phyloP scores from a whole-genome alignment of 2,797 vertebrate species.

The Falco naumanni region DNA sequence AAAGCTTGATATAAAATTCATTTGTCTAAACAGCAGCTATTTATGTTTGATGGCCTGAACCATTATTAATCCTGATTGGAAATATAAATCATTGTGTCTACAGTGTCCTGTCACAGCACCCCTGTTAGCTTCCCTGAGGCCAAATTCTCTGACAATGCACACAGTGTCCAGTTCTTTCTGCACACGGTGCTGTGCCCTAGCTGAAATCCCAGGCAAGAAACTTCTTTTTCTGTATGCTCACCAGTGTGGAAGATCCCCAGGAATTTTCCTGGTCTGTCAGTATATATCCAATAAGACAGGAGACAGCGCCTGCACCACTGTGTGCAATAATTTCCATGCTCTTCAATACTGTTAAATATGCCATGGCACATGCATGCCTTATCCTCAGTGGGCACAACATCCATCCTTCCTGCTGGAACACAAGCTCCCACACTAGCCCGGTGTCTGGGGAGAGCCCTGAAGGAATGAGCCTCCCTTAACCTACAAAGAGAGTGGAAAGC shows the following conservation, averaged over 20 bases:
- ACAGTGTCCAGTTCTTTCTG: slow-evolving; percentile 42
- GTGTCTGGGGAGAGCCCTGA: not conserved
- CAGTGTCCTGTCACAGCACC: slow-evolving; percentile 45
- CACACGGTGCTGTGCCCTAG: not conserved
- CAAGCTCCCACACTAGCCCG: not conserved
- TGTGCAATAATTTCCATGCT: not conserved
- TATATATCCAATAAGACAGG: not conserved
- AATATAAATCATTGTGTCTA: slow-evolving; percentile 65
- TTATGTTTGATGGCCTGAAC: slow-evolving; percentile 64
- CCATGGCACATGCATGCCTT: not conserved
- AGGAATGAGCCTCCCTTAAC: not conserved
- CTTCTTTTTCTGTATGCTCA: slow-evolving; percentile 58
- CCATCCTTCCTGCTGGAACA: not conserved
- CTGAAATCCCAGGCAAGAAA: slow-evolving; percentile 48
- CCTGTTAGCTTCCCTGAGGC: slow-evolving; percentile 44
- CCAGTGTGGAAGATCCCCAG: slow-evolving; percentile 52
- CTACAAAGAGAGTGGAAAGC: not conserved
- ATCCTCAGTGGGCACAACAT: not conserved
- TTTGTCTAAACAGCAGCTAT: slow-evolving; percentile 51
- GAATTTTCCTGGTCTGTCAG: slow-evolving; percentile 42
- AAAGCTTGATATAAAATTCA: slow-evolving; percentile 63
- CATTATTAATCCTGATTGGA: slow-evolving; percentile 70
- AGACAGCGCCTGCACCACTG: not conserved
- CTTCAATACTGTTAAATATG: not conserved
- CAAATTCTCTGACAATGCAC: slow-evolving; percentile 59